Evolutionary conservation across 2,888 invertebrate genomes (phyloP), one percentile per base, ranked within the genome.

Genomic region (Diplolepis rosae): DNA sequence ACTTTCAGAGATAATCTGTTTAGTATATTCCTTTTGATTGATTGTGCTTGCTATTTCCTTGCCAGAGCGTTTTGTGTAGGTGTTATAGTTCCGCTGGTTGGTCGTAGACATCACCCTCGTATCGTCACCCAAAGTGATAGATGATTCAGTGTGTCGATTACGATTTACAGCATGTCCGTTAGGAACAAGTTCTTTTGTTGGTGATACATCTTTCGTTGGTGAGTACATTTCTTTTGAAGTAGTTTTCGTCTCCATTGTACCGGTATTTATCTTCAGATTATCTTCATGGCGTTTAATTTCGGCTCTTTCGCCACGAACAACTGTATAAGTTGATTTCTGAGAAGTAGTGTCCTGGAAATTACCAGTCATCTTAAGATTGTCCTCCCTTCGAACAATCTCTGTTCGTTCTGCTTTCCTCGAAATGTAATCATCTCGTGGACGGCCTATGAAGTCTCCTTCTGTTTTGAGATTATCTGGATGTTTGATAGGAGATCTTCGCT

Each of bases 81-180:
- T 89, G 73, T 90, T 91, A 80, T 91, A 92, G 80, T 92, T 92
- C 71, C 90, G 89, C 84, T 93, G 92, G 84, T 92, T 91, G 0
- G 92, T 92, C 4, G 92, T 92, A 79, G 90, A 90, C 87, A 15
- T 24, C 11, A 88, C 86, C 0, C 89, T 83, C 0, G 84, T 89
- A 74, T 93, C 93, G 79, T 90, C 91, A 1, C 93, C 93, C 22
- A 93, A 84, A 7, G 89, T 90, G 68, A 94, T 91, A 71, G 93
- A 93, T 0, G 94, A 94, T 87, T 94, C 93, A 87, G 92, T 92
- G 81, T 94, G 92, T 15, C 90, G 91, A 77, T 92, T 89, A 68
- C 90, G 92, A 72, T 92, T 92, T 18, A 91, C 89, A 6, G 90
- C 89, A 85, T 89, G 90, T 74, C 91, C 90, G 52, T 90, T 89